Evolutionary conservation across 2,888 invertebrate species (phyloP).

Genomic region (Cheilosia urbana): DNA sequence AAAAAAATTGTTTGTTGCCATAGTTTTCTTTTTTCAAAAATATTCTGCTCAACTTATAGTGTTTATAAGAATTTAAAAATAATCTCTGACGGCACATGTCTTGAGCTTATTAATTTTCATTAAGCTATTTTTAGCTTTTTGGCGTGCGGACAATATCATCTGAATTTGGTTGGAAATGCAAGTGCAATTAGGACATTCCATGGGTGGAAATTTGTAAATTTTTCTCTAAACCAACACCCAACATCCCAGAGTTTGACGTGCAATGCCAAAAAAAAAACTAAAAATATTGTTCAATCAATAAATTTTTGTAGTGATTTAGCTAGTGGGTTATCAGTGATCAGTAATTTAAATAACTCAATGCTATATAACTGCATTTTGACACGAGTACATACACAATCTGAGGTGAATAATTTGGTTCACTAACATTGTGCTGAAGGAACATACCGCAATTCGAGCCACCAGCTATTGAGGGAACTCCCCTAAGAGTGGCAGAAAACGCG

Average conservation of each 20-base stretch:
- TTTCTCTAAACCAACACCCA: not conserved
- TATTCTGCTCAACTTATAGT: constrained; percentile 17
- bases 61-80: constrained; percentile 51
- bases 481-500: too few relatives aligned
- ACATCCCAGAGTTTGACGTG: not conserved
- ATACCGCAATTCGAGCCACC: too few relatives aligned
- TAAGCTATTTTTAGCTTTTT: constrained; percentile 32
- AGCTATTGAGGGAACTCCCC: too few relatives aligned
- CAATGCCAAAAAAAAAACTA: not conserved
- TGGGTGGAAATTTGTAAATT: not conserved
- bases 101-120: constrained; percentile 24
- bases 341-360: not conserved
- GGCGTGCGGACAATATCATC: not conserved
- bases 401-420: too few relatives aligned
- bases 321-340: not conserved
- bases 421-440: too few relatives aligned
- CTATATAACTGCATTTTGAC: too few relatives aligned
- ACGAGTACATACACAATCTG: too few relatives aligned
- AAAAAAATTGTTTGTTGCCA: not conserved
- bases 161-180: constrained; percentile 15
- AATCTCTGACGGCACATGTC: constrained; percentile 43
- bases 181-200: constrained; percentile 39
- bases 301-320: too few relatives aligned
- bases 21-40: constrained; percentile 5
- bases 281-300: too few relatives aligned